phyloP scores from a whole-genome alignment of 2,113 vertebrate genomes.

The Cisticola juncidis region DNA sequence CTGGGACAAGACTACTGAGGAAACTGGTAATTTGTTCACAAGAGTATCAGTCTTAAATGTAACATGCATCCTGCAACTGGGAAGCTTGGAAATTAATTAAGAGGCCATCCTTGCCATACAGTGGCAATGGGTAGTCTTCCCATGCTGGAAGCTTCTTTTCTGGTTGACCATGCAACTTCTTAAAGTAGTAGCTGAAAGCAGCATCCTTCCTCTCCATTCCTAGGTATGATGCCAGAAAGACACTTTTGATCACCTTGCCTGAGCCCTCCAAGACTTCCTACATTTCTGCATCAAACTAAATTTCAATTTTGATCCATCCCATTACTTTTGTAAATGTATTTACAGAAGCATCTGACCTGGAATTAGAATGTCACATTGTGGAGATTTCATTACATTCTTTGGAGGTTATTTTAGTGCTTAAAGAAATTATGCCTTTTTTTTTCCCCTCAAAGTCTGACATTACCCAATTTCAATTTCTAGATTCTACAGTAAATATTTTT shows the following conservation, averaged over 20 bases:
- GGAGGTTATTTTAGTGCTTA: background rate
- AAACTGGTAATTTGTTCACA: background rate
- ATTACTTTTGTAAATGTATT: background rate
- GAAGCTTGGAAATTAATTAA: background rate
- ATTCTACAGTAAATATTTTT: background rate
- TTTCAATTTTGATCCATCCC: background rate
- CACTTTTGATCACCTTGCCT: background rate
- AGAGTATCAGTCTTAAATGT: background rate
- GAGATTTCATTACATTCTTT: background rate
- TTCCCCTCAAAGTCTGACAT: background rate
- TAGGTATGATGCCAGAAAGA: background rate
- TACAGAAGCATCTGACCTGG: background rate
- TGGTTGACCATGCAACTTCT: background rate
- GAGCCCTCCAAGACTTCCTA: background rate
- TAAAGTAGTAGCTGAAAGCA: background rate
- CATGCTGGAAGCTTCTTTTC: background rate
- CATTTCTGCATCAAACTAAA: background rate
- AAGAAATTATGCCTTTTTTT: background rate
- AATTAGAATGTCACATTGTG: background rate
- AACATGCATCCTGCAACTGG: background rate
- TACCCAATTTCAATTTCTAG: background rate
- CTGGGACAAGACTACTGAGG: constrained; percentile 12
- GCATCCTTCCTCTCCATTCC: background rate
- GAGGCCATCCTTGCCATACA: background rate
- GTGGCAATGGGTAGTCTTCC: background rate